Evolutionary conservation across 2,113 vertebrate genomes (phyloP), one percentile per base, ranked within the genome.

Genomic region (Garra rufa): DNA sequence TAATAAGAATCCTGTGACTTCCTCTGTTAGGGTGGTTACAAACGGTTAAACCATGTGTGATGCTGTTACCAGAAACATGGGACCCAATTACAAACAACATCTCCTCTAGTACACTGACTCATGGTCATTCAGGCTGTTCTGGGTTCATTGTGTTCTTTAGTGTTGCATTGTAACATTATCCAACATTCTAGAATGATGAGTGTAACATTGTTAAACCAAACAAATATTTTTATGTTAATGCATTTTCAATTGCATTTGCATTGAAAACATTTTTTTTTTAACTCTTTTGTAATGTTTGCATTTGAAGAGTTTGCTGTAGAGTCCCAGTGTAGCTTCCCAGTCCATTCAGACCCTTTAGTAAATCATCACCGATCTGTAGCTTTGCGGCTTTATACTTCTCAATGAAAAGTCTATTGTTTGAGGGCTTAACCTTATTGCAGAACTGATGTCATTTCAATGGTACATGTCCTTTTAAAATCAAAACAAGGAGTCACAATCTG

Each of bases 371-470:
- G 0, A n/a, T n/a, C 3, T 38, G 9, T 38, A 38, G 0, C 19
- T 38, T 41, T 69, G 30, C 8, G 2, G 21, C 67, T 24, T 44
- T 71, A 3, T 13, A 71, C 38, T n/a, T 6, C 2, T 71, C 67
- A n/a, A 41, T 70, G 1, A 43, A 5, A 71, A 6, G 9, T 71
- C 38, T 71, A 13, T 44, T 44, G 10, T 71, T 11, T 71, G 38
- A 21, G 38, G 69, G 10, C 38, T 83, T 81, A 19, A n/a, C 74
- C 63, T 82, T 41, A 26, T 57, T 86, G 10, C 67, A 71, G 84
- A 78, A 77, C 79, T 78, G 63, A 80, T 41, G 82, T 79, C 28
- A 73, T 85, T 19, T 73, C 74, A 86, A 41, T 63, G 52, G 59
- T 74, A 26, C n/a, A 44, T 26, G 6, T 67, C 75, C 30, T 21